Conservation (phyloP, 2,888 invertebrate species). For the Eumacrocentrus americanus region DNA sequence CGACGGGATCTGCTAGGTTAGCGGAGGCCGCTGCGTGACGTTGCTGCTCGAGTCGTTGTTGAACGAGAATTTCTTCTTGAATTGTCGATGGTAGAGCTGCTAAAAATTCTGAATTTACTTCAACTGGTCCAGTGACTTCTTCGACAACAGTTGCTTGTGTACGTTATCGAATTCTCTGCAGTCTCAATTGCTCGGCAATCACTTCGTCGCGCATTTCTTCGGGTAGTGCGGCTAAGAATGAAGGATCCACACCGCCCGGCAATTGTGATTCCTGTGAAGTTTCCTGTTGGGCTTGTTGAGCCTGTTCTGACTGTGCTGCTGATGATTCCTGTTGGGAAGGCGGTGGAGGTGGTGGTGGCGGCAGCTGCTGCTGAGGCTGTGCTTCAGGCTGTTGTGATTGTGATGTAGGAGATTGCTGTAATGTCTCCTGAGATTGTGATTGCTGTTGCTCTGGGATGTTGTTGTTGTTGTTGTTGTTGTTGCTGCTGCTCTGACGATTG, state of each 20-base stretch:
- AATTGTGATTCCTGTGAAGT: constrained; percentile 60
- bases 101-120: constrained; percentile 86
- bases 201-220: constrained; percentile 88
- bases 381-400: constrained; percentile 18
- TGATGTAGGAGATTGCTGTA: no score
- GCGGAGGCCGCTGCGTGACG: constrained; percentile 73
- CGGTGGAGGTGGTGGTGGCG: constrained; percentile 32
- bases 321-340: constrained; percentile 34
- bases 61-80: constrained; percentile 82
- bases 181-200: constrained; percentile 79
- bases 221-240: constrained; percentile 86
- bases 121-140: constrained; percentile 64
- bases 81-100: constrained; percentile 86
- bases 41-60: constrained; percentile 75
- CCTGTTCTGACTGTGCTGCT: constrained; percentile 32
- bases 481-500: no score
- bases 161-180: constrained; percentile 68
- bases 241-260: constrained; percentile 87
- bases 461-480: no score
- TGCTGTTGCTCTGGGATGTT: constrained; percentile 19
- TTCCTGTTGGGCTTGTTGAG: constrained; percentile 34
- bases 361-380: constrained; percentile 34
- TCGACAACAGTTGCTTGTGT: constrained; percentile 61
- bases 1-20: constrained; percentile 79
- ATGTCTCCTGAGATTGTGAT: constrained; percentile 24